phyloP scores from a whole-genome alignment of 2,113 vertebrate species.

The Prunella himalayana region DNA sequence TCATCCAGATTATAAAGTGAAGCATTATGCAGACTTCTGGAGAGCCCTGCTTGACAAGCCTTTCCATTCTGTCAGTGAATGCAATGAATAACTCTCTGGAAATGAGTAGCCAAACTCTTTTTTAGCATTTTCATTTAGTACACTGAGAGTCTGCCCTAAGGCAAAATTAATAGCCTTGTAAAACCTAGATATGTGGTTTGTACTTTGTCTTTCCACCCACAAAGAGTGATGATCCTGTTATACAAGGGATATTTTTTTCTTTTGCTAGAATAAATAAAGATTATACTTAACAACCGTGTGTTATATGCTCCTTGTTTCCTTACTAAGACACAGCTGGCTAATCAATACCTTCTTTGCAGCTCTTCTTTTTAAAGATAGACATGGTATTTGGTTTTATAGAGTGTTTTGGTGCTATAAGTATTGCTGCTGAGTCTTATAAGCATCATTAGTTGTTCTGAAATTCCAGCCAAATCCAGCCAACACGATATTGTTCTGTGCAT shows the following conservation, averaged over 20 bases:
- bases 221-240: not conserved
- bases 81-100: not conserved
- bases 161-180: not conserved
- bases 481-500: not conserved
- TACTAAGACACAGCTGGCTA: not conserved
- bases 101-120: not conserved
- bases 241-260: not conserved
- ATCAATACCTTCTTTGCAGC: not conserved
- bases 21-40: not conserved
- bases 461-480: not conserved
- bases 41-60: not conserved
- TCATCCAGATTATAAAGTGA: not conserved
- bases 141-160: not conserved
- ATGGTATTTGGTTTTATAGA: not conserved
- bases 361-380: not conserved
- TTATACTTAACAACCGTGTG: not conserved
- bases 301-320: not conserved
- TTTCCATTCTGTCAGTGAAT: not conserved
- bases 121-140: slow-evolving; percentile 1
- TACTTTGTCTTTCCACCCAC: not conserved
- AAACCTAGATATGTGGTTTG: not conserved
- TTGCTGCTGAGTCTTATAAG: not conserved
- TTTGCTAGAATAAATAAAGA: not conserved
- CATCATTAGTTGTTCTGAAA: not conserved
- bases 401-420: not conserved